Evolutionary conservation across 2,113 vertebrate species (phyloP), one percentile per base, ranked within the genome.

Genomic region (Hymenochirus boettgeri): DNA sequence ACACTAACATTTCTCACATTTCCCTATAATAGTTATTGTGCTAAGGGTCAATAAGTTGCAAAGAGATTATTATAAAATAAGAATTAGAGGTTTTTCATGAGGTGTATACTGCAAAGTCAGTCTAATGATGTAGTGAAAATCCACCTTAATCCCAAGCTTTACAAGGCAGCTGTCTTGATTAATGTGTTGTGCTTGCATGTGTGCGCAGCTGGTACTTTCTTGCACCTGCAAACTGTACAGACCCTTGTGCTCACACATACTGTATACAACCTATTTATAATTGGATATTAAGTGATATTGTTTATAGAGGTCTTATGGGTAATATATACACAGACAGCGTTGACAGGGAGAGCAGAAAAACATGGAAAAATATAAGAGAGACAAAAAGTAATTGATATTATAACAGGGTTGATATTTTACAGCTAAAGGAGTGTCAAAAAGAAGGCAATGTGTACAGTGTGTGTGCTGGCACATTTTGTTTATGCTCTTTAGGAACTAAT

Each of bases 141-240:
- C 83, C 83, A 50, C 37, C 65, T 71, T 84, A 85, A 85, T 82
- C 82, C 79, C 75, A 74, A 35, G 73, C 75, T 79, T 79, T 78
- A 72, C 76, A 77, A 75, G 73, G 73, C 66, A 85, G 82, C 83
- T 84, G 82, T 82, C 78, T 71, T 73, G 65, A 57, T 62, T 81
- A 79, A 79, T 79, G 31, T 73, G 74, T 61, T 71, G 70, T 71
- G 73, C 74, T 71, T 71, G 71, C 1, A 51, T 83, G 78, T 83
- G 75, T 78, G 70, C 73, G 72, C 84, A 85, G 82, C 82, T 85
- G 84, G 78, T 35, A 0, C 4, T 48, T 57, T 26, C 0, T n/a
- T 75, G 77, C 83, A 84, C 83, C 83, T 88, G 85, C 79, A 77
- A 29, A 42, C 46, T 60, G 11, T 39, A 62, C 0, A 57, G 0